A percentile compares a stretch with the other conserved stretches of the same genome.
phyloP scores from a whole-genome alignment of 2,797 vertebrate species.

The Crypturellus tataupa region DNA sequence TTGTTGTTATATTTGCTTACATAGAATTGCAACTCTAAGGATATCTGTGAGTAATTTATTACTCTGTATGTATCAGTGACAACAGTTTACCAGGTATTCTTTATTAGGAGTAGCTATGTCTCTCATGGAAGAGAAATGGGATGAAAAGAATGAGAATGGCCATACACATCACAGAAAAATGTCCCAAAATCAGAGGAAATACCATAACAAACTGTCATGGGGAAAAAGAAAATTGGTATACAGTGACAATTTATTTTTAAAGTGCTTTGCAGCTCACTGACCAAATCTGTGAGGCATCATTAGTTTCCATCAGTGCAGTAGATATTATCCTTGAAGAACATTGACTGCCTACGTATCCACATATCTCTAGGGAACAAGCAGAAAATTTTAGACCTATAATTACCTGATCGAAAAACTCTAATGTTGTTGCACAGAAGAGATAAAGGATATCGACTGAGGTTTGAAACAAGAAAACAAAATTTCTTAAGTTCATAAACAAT shows the following conservation, averaged over 20 bases:
- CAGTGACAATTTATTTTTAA: neutral
- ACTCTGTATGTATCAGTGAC: neutral
- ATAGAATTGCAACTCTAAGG: neutral
- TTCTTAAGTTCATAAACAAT: neutral
- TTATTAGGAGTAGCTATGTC: too few species aligned
- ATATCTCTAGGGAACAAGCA: neutral
- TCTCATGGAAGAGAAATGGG: neutral
- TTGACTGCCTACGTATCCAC: neutral
- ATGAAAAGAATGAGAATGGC: neutral
- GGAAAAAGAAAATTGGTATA: neutral
- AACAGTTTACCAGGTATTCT: neutral
- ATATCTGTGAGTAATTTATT: neutral
- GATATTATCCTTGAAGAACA: neutral
- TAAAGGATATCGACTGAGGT: rapidly evolving
- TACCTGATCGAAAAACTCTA: neutral
- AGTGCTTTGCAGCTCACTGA: neutral
- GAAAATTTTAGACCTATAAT: neutral
- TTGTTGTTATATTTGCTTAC: neutral
- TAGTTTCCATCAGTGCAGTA: neutral
- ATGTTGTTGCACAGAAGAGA: neutral
- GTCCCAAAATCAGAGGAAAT: neutral
- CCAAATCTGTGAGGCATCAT: neutral
- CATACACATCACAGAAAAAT: neutral
- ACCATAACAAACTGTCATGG: neutral
- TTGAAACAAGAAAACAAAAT: neutral